Percentiles rank a stretch among this genome's conserved stretches.
Evolutionary conservation across 2,113 vertebrate species (phyloP).

Genomic region (Oncorhynchus nerka): DNA sequence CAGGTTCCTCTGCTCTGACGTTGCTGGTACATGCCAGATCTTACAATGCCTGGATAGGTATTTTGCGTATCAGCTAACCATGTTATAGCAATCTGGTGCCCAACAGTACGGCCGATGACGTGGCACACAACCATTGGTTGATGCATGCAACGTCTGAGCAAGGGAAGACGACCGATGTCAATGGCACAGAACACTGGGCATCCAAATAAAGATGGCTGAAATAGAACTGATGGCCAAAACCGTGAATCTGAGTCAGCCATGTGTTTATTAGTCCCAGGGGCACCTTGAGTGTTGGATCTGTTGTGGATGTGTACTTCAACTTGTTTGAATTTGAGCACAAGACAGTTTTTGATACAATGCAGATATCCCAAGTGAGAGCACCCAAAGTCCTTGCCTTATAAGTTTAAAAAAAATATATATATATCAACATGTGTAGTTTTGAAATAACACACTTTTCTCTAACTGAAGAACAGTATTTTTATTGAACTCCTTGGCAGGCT

Average conservation of each 20-base stretch:
- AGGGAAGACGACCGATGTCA: too few relatives aligned
- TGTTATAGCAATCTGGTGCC: too few relatives aligned
- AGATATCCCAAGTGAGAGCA: constrained; percentile 53
- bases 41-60: too few relatives aligned
- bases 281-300: constrained; percentile 37
- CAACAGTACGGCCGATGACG: too few relatives aligned
- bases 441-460: constrained; percentile 65
- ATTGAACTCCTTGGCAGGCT: constrained; percentile 72
- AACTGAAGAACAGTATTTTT: constrained; percentile 74
- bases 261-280: background rate
- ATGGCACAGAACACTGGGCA: background rate
- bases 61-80: too few relatives aligned
- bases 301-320: constrained; percentile 6
- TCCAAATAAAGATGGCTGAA: background rate
- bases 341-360: constrained; percentile 37
- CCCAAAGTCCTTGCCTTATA: constrained; percentile 73
- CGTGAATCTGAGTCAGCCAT: background rate
- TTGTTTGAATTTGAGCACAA: constrained; percentile 68
- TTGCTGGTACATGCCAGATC: too few relatives aligned
- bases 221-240: background rate
- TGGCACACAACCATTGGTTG: too few relatives aligned
- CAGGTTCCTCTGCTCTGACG: too few relatives aligned
- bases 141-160: too few relatives aligned
- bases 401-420: constrained; percentile 46
- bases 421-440: constrained; percentile 57